Percentiles rank a stretch among this genome's conserved stretches.
Evolutionary conservation across 2,113 vertebrate species (phyloP).

Genomic region (Electrona antarctica): DNA sequence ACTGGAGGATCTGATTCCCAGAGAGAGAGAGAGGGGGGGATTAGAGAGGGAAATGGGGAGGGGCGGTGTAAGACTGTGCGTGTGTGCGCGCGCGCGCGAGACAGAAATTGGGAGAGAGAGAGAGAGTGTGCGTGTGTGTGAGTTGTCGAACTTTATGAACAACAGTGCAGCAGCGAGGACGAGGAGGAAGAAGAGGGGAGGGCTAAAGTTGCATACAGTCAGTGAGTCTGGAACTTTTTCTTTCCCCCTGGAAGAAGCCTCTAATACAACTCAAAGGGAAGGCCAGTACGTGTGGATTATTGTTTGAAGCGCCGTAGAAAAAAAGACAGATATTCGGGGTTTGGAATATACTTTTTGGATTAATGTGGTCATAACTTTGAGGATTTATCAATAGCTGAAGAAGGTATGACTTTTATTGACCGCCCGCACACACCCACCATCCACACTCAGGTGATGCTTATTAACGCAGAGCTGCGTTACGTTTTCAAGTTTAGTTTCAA

Average conservation of each 20-base stretch:
- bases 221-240: constrained; percentile 65
- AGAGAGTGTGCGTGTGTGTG: constrained; percentile 7
- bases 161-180: constrained; percentile 38
- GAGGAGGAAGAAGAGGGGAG: constrained; percentile 55
- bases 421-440: not conserved
- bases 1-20: constrained; percentile 46
- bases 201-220: constrained; percentile 71
- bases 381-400: constrained; percentile 72
- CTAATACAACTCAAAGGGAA: constrained; percentile 38
- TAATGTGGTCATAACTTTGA: constrained; percentile 63
- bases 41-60: not conserved
- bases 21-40: constrained; percentile 25
- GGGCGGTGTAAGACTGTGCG: not conserved
- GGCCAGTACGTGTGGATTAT: constrained; percentile 52
- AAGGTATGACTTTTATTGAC: constrained; percentile 69
- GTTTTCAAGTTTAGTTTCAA: not conserved
- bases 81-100: no score
- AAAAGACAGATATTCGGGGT: not conserved
- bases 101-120: not conserved
- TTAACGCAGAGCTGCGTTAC: not conserved
- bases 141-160: constrained; percentile 32
- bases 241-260: constrained; percentile 55
- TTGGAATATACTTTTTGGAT: constrained; percentile 61
- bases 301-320: constrained; percentile 1
- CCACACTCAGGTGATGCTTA: not conserved